A percentile compares a stretch with the other conserved stretches of the same genome.
phyloP scores from a whole-genome alignment of 1,140 invertebrate genomes.

The Meloidogyne exigua region DNA sequence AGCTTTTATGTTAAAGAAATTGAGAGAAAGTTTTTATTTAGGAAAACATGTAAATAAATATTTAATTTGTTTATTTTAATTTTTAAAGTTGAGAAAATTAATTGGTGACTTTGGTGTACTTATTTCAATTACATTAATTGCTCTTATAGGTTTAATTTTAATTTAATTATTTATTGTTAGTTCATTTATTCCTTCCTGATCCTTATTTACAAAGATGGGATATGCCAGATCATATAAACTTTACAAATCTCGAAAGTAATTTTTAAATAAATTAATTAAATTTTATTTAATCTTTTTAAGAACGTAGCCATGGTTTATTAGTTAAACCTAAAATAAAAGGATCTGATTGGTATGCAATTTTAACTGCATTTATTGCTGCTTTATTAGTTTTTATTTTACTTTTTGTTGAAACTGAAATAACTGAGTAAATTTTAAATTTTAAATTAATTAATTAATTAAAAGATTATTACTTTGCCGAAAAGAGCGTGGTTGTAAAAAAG shows the following conservation, averaged over 20 bases:
- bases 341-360: conserved; percentile 72
- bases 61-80: neutral
- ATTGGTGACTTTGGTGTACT: conserved; percentile 95
- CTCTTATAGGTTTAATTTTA: conserved; percentile 72
- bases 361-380: conserved; percentile 79
- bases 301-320: conserved; percentile 72
- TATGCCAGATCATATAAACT: conserved; percentile 80
- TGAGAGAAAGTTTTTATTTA: conserved; percentile 90
- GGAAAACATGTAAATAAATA: conserved; percentile 80
- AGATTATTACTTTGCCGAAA: conserved; percentile 84
- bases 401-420: conserved; percentile 95
- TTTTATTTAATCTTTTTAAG: conserved; percentile 25
- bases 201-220: conserved; percentile 74
- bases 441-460: conserved; percentile 8
- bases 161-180: conserved; percentile 67
- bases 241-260: conserved; percentile 73
- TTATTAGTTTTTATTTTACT: conserved; percentile 88
- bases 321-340: conserved; percentile 73
- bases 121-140: conserved; percentile 90
- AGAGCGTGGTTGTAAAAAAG: conserved; percentile 80
- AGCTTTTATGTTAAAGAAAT: conserved; percentile 85
- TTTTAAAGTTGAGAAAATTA: conserved; percentile 76
- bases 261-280: conserved; percentile 65
- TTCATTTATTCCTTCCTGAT: conserved; percentile 73
- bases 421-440: conserved; percentile 71